These are phyloP conservation scores for Hirudo medicinalis DNA, from an alignment of 1,140 invertebrate species.

Conservation along the genomic window DNA sequence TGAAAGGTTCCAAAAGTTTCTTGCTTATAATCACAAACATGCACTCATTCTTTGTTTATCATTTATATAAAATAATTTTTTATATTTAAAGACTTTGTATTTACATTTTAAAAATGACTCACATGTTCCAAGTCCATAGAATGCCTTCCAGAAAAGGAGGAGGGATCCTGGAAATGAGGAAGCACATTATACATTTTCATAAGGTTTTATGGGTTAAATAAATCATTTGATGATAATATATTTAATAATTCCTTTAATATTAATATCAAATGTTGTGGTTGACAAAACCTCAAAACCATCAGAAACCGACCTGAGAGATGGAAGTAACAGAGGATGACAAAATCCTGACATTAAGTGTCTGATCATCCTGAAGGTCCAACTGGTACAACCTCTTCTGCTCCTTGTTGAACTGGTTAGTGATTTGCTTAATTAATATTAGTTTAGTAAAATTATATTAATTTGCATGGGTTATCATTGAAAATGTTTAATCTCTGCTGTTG, in stretches of 20 bases:
- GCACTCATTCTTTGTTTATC: too few species aligned
- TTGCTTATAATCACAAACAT: too few species aligned
- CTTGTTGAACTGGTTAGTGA: slow-evolving; percentile 26
- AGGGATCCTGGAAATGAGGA: slow-evolving; percentile 16
- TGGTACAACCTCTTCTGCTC: slow-evolving; percentile 42
- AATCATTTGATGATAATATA: not conserved
- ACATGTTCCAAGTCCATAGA: slow-evolving; percentile 37
- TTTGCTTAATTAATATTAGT: too few species aligned
- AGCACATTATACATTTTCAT: too few species aligned
- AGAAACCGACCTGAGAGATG: slow-evolving; percentile 19
- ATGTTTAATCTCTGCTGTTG: too few species aligned
- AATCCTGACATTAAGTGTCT: slow-evolving; percentile 34
- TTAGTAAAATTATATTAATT: too few species aligned
- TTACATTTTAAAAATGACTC: not conserved
- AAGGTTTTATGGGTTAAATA: too few species aligned
- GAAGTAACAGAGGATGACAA: slow-evolving; percentile 24
- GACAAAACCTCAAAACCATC: not conserved
- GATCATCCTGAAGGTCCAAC: slow-evolving; percentile 39
- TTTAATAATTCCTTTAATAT: not conserved
- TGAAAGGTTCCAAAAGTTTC: too few species aligned
- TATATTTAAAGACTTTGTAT: too few species aligned
- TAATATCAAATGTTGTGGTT: not conserved
- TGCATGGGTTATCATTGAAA: too few species aligned
- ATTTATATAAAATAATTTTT: too few species aligned
- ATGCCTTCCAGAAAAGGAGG: slow-evolving; percentile 30